Evolutionary conservation across 2,888 invertebrate species (phyloP), one percentile per base, ranked within the genome.

Genomic region (Zaprionus bogoriensis): DNA sequence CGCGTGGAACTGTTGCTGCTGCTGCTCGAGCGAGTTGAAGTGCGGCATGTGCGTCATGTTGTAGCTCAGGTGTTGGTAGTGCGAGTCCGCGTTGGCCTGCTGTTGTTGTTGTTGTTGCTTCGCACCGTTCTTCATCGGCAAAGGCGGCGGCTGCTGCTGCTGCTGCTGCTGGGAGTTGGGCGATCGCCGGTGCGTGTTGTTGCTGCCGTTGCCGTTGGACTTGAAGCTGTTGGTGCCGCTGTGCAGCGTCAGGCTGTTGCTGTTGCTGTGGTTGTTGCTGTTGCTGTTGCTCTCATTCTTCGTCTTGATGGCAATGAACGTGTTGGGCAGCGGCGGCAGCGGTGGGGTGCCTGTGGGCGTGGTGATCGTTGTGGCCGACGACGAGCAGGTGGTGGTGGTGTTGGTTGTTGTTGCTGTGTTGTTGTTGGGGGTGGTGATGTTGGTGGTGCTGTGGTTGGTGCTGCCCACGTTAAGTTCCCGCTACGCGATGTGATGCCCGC

Each of bases 401-500:
- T 69, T 53, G 39, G 62, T 28, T 46, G 59, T 73, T 79, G 87
- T 74, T 70, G 77, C 48, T 75, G 67, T 61, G 67, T 60, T 58
- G 76, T 57, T 67, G 81, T 74, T 69, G 61, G 52, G 53, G 70
- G 50, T 67, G 81, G 64, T 77, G 83, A 73, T 55, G 76, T 62
- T 67, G 10, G 3, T 12, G 20, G 12, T 41, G 38, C 0, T 38
- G 38, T 1, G 17, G 39, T n/a, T 85, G 63, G 66, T 70, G 74
- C 62, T 78, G 67, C 58, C 76, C 81, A 76, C 84, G 51, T 67
- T 87, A 79, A 90, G 88, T 83, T 91, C 91, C 89, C 90, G 91
- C 91, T 91, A 91, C 91, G 91, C 91, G 88, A 89, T 90, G 83
- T 91, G 91, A 89, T 91, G 91, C 81, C 90, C 91, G 82, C 91